Conservation (phyloP, 1,140 invertebrate species). For the Lysiphlebus fabarum region DNA sequence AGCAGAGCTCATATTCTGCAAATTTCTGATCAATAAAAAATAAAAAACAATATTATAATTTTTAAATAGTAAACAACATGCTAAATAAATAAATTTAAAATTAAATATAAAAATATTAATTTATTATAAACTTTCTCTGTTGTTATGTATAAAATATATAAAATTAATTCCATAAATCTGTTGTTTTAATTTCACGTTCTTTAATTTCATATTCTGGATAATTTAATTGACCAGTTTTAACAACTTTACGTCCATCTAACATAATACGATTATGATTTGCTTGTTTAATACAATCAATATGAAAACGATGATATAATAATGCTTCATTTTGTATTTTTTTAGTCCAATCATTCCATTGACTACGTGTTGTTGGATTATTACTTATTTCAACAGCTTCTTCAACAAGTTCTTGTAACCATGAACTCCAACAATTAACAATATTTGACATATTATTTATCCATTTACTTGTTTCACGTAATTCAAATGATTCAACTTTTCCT, state of each 20-base stretch:
- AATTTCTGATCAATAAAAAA: too few relatives aligned
- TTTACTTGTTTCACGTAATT: slow-evolving; percentile 32
- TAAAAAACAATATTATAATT: too few relatives aligned
- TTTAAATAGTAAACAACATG: too few relatives aligned
- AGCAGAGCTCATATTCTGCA: not conserved
- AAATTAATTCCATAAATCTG: slow-evolving; percentile 15
- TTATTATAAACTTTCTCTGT: slow-evolving; percentile 2
- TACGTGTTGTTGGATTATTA: slow-evolving; percentile 26
- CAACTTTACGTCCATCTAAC: slow-evolving; percentile 28
- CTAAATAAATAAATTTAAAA: too few relatives aligned
- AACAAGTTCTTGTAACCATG: slow-evolving; percentile 35
- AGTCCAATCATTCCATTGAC: slow-evolving; percentile 36
- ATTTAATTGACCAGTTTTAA: slow-evolving; percentile 31
- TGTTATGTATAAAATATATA: too few relatives aligned
- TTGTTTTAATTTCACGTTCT: slow-evolving; percentile 24
- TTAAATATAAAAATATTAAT: too few relatives aligned
- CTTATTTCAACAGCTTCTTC: slow-evolving; percentile 28
- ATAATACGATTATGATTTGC: slow-evolving; percentile 33
- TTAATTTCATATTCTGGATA: slow-evolving; percentile 10
- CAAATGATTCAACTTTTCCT: slow-evolving; percentile 32
- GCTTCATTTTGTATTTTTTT: slow-evolving; percentile 31
- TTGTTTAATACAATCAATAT: slow-evolving; percentile 36
- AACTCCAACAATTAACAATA: slow-evolving; percentile 31
- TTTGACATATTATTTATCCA: slow-evolving; percentile 33
- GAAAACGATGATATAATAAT: slow-evolving; percentile 30